Base-by-base conservation (phyloP, 2,888 invertebrate species). In the Trachelus iudaicus region DNA sequence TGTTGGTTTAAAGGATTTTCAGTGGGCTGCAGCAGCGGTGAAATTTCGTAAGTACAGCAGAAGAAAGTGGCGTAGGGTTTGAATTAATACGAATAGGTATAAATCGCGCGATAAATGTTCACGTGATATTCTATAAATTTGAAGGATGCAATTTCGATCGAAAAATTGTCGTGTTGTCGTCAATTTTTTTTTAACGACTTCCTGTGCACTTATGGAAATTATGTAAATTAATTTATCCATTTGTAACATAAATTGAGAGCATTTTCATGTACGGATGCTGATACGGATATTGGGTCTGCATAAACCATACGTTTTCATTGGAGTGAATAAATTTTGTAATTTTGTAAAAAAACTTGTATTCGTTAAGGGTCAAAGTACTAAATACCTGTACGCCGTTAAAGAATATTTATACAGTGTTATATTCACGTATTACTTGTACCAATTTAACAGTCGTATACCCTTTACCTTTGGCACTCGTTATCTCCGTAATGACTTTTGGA, bases 221-320 rank as follows among this genome's bases (percentile, higher is more conserved):
- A 77, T 77, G 80, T 78, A 78, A 80, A 80, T 80, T 77, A 76
- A 79, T 80, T 80, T 75, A 80, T 80, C 77, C 81, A 77, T 80
- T 81, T 73, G 40, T 77, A 76, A 76, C n/a, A 69, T n/a, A 35
- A 34, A 31, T 73, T 15, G 35, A 75, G 34, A 69, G 75, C 33
- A 23, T 1, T 56, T 56, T 56, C 40, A 9, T 1, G 40, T 56
- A 56, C 23, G 40, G 15, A 40, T 40, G 15, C 40, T 40, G 40
- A 56, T 56, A 56, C 23, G 40, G 40, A 56, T 56, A 56, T 56
- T 23, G 15, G 40, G 23, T 56, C 40, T 56, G 40, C 23, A 56
- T 56, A 56, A 56, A 56, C 40, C 23, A 56, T 56, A 23, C 9
- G 40, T 23, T 15, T 23, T 23, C 40, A 23, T 23, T 6, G 9